These are phyloP conservation scores for Saccopteryx leptura DNA, from an alignment of 2,113 vertebrate genomes.

Conservation along the genomic window DNA sequence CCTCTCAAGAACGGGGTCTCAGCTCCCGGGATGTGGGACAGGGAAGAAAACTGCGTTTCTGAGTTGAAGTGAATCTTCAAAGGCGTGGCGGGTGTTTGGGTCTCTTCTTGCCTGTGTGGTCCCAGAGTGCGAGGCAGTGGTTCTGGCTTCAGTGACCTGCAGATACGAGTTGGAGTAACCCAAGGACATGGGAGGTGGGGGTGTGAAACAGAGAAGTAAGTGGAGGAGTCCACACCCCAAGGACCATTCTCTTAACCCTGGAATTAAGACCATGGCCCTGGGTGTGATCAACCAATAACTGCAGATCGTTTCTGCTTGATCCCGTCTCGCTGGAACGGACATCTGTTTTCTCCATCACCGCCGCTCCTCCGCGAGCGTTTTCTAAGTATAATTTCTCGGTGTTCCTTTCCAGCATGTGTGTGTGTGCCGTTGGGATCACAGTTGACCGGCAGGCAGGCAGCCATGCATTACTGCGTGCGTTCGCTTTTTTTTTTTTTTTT, in stretches of 20 bases:
- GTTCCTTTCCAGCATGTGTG: background rate
- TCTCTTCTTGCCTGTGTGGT: background rate
- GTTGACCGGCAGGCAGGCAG: background rate
- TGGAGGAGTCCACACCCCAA: background rate
- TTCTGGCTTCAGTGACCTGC: background rate
- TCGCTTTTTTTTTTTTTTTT: background rate
- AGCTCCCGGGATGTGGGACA: background rate
- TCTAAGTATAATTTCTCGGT: background rate
- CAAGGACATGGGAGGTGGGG: background rate
- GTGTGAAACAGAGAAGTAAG: background rate
- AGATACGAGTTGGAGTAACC: background rate
- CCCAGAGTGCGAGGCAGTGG: no score
- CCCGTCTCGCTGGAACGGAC: background rate
- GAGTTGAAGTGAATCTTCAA: background rate
- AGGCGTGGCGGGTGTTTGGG: rapidly evolving
- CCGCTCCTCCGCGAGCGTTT: background rate
- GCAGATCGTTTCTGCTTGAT: background rate
- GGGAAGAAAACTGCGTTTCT: background rate
- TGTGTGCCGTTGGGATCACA: background rate
- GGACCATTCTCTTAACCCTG: background rate
- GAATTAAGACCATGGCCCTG: background rate
- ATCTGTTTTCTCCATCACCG: background rate
- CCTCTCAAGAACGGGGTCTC: background rate
- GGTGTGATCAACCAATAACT: background rate
- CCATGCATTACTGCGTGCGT: rapidly evolving